Percentiles rank a stretch among this genome's conserved stretches.
Conservation (phyloP, 1,140 invertebrate species). For the Trichonephila inaurata region DNA sequence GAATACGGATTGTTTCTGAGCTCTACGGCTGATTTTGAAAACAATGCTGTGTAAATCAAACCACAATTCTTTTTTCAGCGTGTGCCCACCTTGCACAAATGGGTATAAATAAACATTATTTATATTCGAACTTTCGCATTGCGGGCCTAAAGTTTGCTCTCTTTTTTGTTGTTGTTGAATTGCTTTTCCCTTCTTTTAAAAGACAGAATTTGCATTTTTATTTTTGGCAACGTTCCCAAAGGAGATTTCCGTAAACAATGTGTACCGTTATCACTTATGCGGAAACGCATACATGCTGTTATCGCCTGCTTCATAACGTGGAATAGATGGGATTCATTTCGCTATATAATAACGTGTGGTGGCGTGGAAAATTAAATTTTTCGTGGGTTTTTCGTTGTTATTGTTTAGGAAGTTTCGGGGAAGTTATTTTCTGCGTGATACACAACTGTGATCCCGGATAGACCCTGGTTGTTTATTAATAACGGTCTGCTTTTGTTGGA, state of each 20-base stretch:
- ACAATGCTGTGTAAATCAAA: constrained; percentile 2
- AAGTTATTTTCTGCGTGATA: not conserved
- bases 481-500: too few relatives aligned
- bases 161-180: not conserved
- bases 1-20: not conserved
- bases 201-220: constrained; percentile 28
- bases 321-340: not conserved
- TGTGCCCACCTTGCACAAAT: not conserved
- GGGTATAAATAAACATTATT: constrained; percentile 28
- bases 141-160: not conserved
- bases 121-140: constrained; percentile 16
- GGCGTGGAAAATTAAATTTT: constrained; percentile 33
- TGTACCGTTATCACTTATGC: not conserved
- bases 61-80: not conserved
- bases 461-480: too few relatives aligned
- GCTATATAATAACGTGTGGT: not conserved
- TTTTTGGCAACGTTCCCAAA: constrained; percentile 22
- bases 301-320: not conserved
- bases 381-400: not conserved
- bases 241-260: constrained; percentile 40
- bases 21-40: not conserved
- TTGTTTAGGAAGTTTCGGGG: not conserved
- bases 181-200: not conserved
- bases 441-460: not conserved
- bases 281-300: not conserved